A percentile compares a stretch with the other conserved stretches of the same genome.
These are phyloP conservation scores for Okamejei kenojei DNA, from an alignment of 2,797 vertebrate species.

Conservation along the genomic window DNA sequence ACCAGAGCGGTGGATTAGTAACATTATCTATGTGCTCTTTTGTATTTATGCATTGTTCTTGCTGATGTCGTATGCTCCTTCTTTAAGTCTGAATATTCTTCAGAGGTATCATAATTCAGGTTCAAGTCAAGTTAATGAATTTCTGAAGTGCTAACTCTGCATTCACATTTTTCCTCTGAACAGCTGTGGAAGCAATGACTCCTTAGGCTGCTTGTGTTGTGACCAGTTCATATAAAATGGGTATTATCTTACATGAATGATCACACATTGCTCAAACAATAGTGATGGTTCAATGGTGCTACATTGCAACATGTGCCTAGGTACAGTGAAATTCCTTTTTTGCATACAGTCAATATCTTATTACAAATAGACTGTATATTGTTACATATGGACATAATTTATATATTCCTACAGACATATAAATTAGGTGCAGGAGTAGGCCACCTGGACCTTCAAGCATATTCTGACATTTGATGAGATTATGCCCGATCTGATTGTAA, in stretches of 20 bases:
- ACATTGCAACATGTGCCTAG: too few relatives aligned
- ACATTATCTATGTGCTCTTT: background rate
- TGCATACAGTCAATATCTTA: too few relatives aligned
- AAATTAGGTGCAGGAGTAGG: too few relatives aligned
- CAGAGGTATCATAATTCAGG: conserved; percentile 9
- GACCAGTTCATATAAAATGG: background rate
- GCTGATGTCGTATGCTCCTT: background rate
- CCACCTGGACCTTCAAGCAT: too few relatives aligned
- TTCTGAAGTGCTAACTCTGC: background rate
- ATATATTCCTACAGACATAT: too few relatives aligned
- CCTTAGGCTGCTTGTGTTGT: background rate
- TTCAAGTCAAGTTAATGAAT: background rate
- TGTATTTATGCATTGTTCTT: conserved; percentile 7
- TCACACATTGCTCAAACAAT: background rate
- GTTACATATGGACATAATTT: too few relatives aligned
- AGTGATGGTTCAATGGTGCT: too few relatives aligned
- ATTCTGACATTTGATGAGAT: too few relatives aligned
- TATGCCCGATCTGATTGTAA: too few relatives aligned
- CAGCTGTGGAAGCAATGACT: background rate
- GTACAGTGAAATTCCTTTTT: too few relatives aligned
- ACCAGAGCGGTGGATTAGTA: background rate
- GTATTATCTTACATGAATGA: background rate
- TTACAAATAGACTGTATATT: too few relatives aligned
- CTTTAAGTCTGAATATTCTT: background rate
- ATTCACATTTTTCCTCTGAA: background rate